These are phyloP conservation scores for Halisarca cf. caerulea DNA, from an alignment of 37 sponge, comb jelly and placozoan genomes.

Conservation along the genomic window DNA sequence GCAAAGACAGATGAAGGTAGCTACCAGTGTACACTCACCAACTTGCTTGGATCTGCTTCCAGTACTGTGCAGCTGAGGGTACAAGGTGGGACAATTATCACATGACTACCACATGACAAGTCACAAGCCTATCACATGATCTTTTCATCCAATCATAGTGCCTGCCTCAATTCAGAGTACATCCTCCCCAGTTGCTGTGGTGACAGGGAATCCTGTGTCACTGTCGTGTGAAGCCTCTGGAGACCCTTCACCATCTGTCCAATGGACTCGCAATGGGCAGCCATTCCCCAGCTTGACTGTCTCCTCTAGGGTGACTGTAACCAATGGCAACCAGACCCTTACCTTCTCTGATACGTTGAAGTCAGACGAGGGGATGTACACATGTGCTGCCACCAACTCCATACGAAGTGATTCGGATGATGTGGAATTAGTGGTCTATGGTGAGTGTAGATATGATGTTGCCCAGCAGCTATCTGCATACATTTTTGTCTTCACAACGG, in stretches of 20 bases:
- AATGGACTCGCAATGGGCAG: neutral
- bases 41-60: neutral
- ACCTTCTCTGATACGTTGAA: neutral
- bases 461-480: too few species aligned
- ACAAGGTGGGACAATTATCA: neutral
- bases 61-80: neutral
- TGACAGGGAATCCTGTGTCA: conserved; percentile 15
- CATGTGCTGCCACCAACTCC: conserved; percentile 47
- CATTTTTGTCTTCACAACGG: too few species aligned
- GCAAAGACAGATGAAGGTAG: neutral
- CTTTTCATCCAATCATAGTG: neutral
- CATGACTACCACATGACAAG: neutral
- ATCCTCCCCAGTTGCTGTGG: conserved; percentile 20
- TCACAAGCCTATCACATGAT: neutral
- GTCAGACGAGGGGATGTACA: conserved; percentile 47
- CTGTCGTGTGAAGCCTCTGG: conserved; percentile 58
- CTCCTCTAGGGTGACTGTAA: neutral
- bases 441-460: too few species aligned
- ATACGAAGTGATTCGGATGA: neutral
- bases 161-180: conserved; percentile 7
- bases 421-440: conserved; percentile 34
- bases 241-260: conserved; percentile 38
- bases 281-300: neutral
- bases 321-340: conserved; percentile 34
- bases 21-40: neutral